Evolutionary conservation across 2,113 vertebrate species (phyloP).

Genomic region (Ancistrus triradiatus): DNA sequence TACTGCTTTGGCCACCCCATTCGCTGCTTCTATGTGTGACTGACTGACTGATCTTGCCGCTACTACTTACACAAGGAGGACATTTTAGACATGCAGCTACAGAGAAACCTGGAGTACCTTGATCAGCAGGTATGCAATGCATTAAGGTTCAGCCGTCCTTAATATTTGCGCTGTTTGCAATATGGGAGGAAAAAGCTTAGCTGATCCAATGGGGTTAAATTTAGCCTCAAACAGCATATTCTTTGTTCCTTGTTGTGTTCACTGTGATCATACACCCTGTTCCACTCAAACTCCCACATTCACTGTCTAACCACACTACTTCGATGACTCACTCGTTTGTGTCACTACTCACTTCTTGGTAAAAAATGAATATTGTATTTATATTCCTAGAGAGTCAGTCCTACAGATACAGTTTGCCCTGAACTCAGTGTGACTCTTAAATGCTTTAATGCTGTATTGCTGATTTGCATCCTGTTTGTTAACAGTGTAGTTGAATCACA

Average conservation of each 20-base stretch:
- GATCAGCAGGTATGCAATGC: constrained; percentile 85
- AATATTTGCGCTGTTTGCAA: not conserved
- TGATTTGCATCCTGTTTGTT: no score
- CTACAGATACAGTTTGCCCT: no score
- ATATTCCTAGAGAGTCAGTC: no score
- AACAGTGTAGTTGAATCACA: no score
- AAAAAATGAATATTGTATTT: no score
- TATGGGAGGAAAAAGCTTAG: no score
- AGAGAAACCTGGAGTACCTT: constrained; percentile 97
- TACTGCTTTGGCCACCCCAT: constrained; percentile 9
- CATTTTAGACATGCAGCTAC: constrained; percentile 97
- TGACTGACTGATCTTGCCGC: constrained; percentile 40
- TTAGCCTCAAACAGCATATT: not conserved
- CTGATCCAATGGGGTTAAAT: no score
- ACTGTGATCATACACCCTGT: constrained; percentile 6
- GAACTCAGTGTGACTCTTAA: no score
- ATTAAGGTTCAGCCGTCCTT: not conserved
- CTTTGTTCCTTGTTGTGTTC: not conserved
- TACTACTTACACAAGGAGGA: constrained; percentile 80
- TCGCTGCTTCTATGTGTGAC: constrained; percentile 18
- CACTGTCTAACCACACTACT: constrained; percentile 24
- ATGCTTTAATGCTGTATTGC: no score
- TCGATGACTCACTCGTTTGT: not conserved
- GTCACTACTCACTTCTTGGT: constrained; percentile 1
- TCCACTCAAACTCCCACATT: constrained; percentile 11